Conservation (phyloP, 2,888 invertebrate genomes). For the Thysanoteuthis rhombus region DNA sequence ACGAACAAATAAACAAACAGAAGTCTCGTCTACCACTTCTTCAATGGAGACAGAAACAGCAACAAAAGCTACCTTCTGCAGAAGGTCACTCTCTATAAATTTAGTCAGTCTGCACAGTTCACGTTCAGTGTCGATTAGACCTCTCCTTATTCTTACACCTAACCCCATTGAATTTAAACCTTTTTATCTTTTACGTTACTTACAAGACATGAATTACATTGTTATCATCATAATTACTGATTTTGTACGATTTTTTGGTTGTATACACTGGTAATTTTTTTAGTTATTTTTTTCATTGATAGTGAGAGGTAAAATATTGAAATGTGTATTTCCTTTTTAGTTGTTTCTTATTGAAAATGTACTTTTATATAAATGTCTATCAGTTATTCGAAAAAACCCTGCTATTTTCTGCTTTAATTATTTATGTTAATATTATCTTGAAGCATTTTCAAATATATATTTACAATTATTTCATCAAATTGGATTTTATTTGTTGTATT, state of each 20-base stretch:
- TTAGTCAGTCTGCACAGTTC: background rate
- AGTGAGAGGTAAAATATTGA: background rate
- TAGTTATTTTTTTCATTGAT: background rate
- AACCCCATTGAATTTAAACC: background rate
- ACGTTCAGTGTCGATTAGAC: background rate
- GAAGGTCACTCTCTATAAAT: background rate
- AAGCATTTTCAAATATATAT: background rate
- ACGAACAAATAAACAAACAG: background rate
- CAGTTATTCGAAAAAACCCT: background rate
- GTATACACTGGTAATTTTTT: too few species aligned
- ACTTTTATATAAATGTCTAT: background rate
- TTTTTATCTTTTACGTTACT: background rate
- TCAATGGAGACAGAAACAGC: background rate
- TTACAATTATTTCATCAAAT: background rate
- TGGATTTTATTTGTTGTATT: background rate
- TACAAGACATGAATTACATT: background rate
- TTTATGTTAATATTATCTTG: background rate
- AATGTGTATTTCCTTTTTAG: background rate
- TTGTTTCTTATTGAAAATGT: background rate
- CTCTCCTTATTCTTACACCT: background rate
- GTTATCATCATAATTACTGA: background rate
- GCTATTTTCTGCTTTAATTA: background rate
- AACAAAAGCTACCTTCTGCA: background rate
- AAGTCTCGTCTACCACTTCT: background rate
- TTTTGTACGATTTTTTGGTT: background rate